Conservation (phyloP, 2,113 vertebrate genomes). For the Tympanuchus pallidicinctus region DNA sequence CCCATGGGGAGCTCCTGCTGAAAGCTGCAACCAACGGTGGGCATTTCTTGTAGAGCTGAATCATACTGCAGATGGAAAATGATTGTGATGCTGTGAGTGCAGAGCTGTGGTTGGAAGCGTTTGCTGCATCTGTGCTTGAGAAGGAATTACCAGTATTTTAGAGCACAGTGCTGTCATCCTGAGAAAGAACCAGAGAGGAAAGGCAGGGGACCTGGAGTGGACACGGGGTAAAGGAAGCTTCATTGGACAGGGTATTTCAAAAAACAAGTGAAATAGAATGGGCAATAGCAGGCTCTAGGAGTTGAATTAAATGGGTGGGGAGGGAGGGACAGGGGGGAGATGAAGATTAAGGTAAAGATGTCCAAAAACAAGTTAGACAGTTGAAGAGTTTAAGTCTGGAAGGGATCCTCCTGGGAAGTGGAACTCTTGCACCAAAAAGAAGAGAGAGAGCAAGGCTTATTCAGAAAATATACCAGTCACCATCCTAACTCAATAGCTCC, state of each 20-base stretch:
- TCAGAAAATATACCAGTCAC: not conserved
- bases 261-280: not conserved
- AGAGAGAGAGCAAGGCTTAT: not conserved
- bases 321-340: not conserved
- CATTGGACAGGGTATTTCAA: not conserved
- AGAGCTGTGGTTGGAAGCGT: not conserved
- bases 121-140: not conserved
- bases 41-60: not conserved
- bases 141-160: not conserved
- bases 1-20: not conserved
- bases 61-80: not conserved
- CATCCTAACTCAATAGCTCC: not conserved
- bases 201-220: not conserved
- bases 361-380: not conserved
- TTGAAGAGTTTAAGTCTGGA: not conserved
- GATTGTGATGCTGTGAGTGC: not conserved
- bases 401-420: not conserved
- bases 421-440: not conserved
- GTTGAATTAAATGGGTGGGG: not conserved
- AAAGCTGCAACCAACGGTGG: not conserved
- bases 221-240: not conserved
- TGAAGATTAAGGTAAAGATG: not conserved
- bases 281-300: not conserved
- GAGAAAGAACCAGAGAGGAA: not conserved
- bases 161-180: fast-evolving